Evolutionary conservation across 1,140 invertebrate genomes (phyloP), one percentile per base, ranked within the genome.

Genomic region (Uloborus diversus): DNA sequence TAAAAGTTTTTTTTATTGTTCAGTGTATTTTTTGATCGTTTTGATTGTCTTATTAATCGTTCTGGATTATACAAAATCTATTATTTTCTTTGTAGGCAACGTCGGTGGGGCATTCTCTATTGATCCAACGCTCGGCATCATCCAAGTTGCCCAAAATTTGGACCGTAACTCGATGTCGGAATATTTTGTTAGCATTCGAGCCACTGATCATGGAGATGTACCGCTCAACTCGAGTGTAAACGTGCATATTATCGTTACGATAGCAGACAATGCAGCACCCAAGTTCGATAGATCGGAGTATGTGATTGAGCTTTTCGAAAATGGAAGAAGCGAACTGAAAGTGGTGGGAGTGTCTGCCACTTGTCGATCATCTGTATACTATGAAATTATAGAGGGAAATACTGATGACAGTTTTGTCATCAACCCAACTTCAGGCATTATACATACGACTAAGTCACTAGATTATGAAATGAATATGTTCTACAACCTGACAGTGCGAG

Each of bases 61-160:
- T n/a, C n/a, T n/a, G n/a, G n/a, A n/a, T n/a, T n/a, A n/a, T n/a
- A n/a, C n/a, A n/a, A 14, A 28, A 0, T 64, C 35, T 56, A 51
- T 64, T 42, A 14, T 75, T 56, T 25, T 33, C 47, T 27, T 78
- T 66, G 7, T 13, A 80, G 80, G 93, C 4, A 96, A 96, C 88
- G 91, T 94, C 30, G 94, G 93, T 17, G 93, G 93, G 84, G 90
- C 91, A n/a, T 97, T 97, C 87, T 86, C 86, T 7, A 93, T 97
- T 49, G 94, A 97, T 86, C 86, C 90, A 1, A 87, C 90, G 17
- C 87, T 95, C 59, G 96, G 95, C 17, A 90, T 92, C 35, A 91
- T 97, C 65, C 90, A 89, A 20, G 89, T 96, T 13, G 90, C 92
- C 13, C 90, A 92, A 81, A 90, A 91, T 82, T 88, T 96, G 70